Base-by-base conservation (phyloP, 2,797 vertebrate genomes). In the Pteropus rufus region DNA sequence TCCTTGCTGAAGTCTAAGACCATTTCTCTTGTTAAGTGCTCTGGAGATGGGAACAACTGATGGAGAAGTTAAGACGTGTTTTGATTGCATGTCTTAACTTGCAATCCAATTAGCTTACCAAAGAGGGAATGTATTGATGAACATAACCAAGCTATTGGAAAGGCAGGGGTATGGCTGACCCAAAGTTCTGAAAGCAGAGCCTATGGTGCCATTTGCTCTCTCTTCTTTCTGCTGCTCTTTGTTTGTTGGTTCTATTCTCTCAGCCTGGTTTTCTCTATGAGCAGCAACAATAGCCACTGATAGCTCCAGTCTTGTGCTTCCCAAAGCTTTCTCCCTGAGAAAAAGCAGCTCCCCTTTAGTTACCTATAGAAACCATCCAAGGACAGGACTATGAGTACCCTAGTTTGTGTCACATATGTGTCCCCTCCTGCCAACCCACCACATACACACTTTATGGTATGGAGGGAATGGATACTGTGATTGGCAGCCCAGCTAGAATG, bases 1-100 rank as follows among this genome's bases (percentile, higher is more conserved):
- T n/a, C 80, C 46, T 95, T 92, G 69, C 34, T 77, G 56, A 91
- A 75, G 18, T 73, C 52, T 19, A 73, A 90, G 73, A 64, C 49
- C 56, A 3, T 64, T 89, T 90, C 18, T 97, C 10, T 79, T 58
- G 21, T 90, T 29, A 69, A 36, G 41, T 34, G 29, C 41, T 49
- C 52, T 94, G 23, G 36, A 89, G 52, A 69, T 76, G n/a, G 56
- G 60, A 73, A 52, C 31, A 87, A 41, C 1, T 36, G 44, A 83
- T 44, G 12, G 26, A 24, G 23, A 36, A 41, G 56, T 41, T 41
- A 88, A 34, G 60, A 54, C 8, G 16, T 26, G 14, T 75, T 73
- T 96, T 73, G 36, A 23, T 91, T 79, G 16, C 44, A 44, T 44
- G 44, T 44, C 44, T 44, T 44, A 44, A 44, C 44, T 44, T 44